These are phyloP conservation scores for Cyphomyrmex costatus DNA, from an alignment of 1,140 invertebrate genomes.

Conservation along the genomic window DNA sequence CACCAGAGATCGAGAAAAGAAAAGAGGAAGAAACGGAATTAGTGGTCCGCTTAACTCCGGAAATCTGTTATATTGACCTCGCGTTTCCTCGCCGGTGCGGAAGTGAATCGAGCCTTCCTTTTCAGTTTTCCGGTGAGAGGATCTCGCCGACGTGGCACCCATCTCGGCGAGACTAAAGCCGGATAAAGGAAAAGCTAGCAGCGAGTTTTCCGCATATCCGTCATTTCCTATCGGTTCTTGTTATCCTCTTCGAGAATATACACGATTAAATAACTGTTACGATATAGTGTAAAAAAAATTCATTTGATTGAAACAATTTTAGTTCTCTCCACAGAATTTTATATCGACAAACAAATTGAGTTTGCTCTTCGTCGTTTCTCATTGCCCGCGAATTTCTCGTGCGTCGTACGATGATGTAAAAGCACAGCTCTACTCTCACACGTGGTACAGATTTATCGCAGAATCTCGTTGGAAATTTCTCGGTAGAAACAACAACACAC, in stretches of 20 bases:
- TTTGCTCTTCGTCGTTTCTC: not conserved
- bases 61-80: conserved; percentile 56
- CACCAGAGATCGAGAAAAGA: conserved; percentile 30
- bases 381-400: not conserved
- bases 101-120: conserved; percentile 36
- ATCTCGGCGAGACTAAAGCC: conserved; percentile 7
- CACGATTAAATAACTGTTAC: not conserved
- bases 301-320: not conserved
- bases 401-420: not conserved
- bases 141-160: conserved; percentile 45
- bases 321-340: not conserved
- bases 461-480: conserved; percentile 4
- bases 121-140: not conserved
- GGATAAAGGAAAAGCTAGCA: conserved; percentile 35
- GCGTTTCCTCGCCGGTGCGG: conserved; percentile 17
- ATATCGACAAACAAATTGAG: not conserved
- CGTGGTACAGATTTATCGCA: conserved; percentile 8
- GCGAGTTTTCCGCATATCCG: conserved; percentile 17
- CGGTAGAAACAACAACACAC: conserved; percentile 18
- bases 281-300: conserved; percentile 1
- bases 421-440: not conserved
- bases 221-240: conserved; percentile 21
- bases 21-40: conserved; percentile 40
- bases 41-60: conserved; percentile 28
- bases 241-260: conserved; percentile 16